A percentile compares a stretch with the other conserved stretches of the same genome.
Evolutionary conservation across 2,888 invertebrate species (phyloP).

Genomic region (Rhagium mordax): DNA sequence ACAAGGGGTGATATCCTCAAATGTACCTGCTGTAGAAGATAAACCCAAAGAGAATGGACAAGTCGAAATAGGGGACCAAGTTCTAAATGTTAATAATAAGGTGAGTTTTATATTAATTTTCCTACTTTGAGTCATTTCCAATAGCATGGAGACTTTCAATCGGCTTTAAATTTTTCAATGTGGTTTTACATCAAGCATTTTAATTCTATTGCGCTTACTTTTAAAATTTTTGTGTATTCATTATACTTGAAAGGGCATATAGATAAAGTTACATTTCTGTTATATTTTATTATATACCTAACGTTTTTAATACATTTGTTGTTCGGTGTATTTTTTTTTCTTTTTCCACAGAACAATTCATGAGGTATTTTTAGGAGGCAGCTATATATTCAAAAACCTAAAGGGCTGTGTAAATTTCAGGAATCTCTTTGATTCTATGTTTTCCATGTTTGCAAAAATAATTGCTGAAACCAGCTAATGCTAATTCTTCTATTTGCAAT

Average conservation of each 20-base stretch:
- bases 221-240: background rate
- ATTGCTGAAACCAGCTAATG: too few species aligned
- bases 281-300: background rate
- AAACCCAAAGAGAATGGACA: conserved; percentile 89
- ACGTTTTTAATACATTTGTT: background rate
- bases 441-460: too few species aligned
- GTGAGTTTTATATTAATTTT: conserved; percentile 47
- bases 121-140: background rate
- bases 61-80: conserved; percentile 74
- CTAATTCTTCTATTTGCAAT: too few species aligned
- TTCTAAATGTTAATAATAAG: conserved; percentile 63
- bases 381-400: background rate
- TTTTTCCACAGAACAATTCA: background rate
- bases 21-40: conserved; percentile 73
- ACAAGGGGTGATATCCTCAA: conserved; percentile 78
- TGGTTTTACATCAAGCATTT: background rate
- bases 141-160: conserved; percentile 23
- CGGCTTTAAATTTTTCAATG: conserved; percentile 9
- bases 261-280: background rate
- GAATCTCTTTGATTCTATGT: too few species aligned
- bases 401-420: too few species aligned
- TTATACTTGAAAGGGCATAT: background rate
- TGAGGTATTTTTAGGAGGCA: background rate
- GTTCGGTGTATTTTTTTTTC: background rate
- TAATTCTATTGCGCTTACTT: background rate